Evolutionary conservation across 2,113 vertebrate genomes (phyloP).

Genomic region (Seriola aureovittata): DNA sequence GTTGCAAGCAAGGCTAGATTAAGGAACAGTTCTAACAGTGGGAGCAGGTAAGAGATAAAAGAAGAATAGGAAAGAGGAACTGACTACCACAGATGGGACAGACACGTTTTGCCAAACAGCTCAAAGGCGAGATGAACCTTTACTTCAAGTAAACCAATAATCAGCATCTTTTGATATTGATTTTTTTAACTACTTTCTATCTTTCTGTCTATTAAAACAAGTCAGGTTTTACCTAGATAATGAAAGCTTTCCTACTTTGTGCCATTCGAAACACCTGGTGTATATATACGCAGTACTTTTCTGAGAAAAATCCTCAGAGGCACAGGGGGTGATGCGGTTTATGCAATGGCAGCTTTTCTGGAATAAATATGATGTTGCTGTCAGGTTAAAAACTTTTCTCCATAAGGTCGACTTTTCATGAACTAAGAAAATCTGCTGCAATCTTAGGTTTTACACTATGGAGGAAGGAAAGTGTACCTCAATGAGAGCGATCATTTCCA

Average conservation of each 20-base stretch:
- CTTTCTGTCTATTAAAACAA: constrained; percentile 24
- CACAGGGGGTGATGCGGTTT: constrained; percentile 10
- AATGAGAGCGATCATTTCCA: neutral
- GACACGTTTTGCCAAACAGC: constrained; percentile 36
- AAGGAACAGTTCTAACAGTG: constrained; percentile 67
- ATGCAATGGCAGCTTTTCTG: neutral
- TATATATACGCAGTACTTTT: neutral
- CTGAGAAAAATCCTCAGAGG: constrained; percentile 3
- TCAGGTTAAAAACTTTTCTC: constrained; percentile 9
- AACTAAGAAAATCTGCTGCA: neutral
- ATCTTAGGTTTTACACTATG: constrained; percentile 5
- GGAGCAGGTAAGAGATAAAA: constrained; percentile 62
- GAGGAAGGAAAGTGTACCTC: neutral
- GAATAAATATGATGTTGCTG: constrained; percentile 12
- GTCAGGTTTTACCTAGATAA: constrained; percentile 30
- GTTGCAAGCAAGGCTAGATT: constrained; percentile 62
- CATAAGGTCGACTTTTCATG: neutral
- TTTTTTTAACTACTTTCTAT: constrained; percentile 20
- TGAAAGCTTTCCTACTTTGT: constrained; percentile 33
- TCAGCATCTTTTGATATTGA: constrained; percentile 50
- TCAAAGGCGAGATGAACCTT: constrained; percentile 44
- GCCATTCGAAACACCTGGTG: constrained; percentile 26
- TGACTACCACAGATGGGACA: constrained; percentile 46
- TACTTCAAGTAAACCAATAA: constrained; percentile 52
- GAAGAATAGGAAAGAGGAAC: constrained; percentile 12